Evolutionary conservation across 2,113 vertebrate genomes (phyloP).

Genomic region (Eurystomus gularis): DNA sequence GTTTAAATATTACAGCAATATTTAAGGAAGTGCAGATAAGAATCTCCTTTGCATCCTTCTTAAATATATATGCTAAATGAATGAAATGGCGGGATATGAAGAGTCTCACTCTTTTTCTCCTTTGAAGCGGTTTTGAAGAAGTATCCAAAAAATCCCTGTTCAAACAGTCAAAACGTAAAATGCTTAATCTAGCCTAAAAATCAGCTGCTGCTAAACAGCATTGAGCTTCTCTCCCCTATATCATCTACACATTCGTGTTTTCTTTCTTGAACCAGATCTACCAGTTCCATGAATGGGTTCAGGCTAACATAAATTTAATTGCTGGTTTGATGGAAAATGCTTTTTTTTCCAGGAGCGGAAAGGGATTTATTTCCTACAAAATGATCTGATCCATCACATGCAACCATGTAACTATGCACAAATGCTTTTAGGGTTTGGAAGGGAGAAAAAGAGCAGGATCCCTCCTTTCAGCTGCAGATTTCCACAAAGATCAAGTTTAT

Average conservation of each 20-base stretch:
- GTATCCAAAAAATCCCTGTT: neutral
- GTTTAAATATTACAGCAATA: neutral
- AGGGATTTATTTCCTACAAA: neutral
- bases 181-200: neutral
- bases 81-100: neutral
- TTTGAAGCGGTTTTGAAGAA: neutral
- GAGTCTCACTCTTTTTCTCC: neutral
- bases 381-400: neutral
- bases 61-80: neutral
- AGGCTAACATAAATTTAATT: neutral
- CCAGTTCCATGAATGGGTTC: neutral
- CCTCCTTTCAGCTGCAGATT: neutral
- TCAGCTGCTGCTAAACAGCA: neutral
- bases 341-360: neutral
- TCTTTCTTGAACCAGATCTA: neutral
- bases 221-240: neutral
- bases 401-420: neutral
- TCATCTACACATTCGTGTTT: fast-evolving
- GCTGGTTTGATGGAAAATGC: neutral
- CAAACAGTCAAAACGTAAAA: neutral
- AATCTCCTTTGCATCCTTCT: neutral
- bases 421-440: neutral
- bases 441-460: neutral
- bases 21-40: neutral
- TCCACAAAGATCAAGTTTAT: neutral